A percentile compares a stretch with the other conserved stretches of the same genome.
phyloP scores from a whole-genome alignment of 2,888 invertebrate species.

The Tetranychus truncatus region DNA sequence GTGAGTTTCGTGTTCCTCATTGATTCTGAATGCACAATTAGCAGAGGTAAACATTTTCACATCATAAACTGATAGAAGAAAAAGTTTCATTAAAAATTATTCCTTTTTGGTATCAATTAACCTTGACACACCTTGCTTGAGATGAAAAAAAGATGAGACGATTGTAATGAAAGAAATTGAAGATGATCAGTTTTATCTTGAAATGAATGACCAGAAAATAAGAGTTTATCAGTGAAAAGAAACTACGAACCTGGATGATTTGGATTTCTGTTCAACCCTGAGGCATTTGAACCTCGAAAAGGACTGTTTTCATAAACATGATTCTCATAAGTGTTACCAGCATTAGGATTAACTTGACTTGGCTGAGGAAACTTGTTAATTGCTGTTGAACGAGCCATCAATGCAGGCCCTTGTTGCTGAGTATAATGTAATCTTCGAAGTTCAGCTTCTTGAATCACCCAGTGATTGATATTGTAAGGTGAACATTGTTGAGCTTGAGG shows the following conservation, averaged over 20 bases:
- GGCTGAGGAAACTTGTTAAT: background rate
- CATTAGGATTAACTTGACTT: background rate
- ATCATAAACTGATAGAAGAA: background rate
- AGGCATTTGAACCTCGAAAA: background rate
- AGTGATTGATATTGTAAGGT: constrained; percentile 46
- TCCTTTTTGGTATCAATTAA: background rate
- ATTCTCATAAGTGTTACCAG: constrained; percentile 3
- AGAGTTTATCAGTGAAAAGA: background rate
- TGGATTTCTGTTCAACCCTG: background rate
- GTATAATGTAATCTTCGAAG: constrained; percentile 42
- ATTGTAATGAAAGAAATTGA: background rate
- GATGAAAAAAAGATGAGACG: background rate
- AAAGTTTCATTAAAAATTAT: background rate
- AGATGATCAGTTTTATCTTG: background rate
- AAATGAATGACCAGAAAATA: background rate
- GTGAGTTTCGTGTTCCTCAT: too few relatives aligned
- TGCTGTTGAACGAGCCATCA: background rate
- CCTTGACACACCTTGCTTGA: background rate
- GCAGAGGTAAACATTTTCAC: too few relatives aligned
- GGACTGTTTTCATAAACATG: constrained; percentile 12
- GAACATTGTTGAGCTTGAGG: background rate
- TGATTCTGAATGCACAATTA: too few relatives aligned
- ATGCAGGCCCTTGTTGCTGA: background rate
- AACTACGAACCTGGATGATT: background rate
- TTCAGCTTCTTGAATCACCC: constrained; percentile 84